Evolutionary conservation across 2,888 invertebrate species (phyloP).

Genomic region (Odiellus spinosus): DNA sequence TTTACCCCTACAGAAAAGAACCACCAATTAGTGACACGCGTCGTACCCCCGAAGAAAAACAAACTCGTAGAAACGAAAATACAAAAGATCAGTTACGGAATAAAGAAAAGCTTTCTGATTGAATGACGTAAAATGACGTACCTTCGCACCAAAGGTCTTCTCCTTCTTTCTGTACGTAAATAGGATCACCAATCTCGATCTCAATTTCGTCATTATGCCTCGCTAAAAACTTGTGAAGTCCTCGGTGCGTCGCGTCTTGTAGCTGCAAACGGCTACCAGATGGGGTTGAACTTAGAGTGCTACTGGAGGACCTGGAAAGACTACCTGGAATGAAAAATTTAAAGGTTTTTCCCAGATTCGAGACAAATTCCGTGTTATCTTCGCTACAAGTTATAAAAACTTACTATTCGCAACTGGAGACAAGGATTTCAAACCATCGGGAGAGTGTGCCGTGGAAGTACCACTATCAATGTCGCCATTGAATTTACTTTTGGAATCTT

Average conservation of each 20-base stretch:
- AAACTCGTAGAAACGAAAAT: too few species aligned
- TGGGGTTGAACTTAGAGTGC: slow-evolving; percentile 43
- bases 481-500: slow-evolving; percentile 52
- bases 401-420: slow-evolving; percentile 13
- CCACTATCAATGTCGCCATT: slow-evolving; percentile 65
- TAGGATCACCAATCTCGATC: slow-evolving; percentile 91
- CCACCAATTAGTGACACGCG: too few species aligned
- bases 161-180: slow-evolving; percentile 88
- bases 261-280: slow-evolving; percentile 43
- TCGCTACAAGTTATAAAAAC: neutral
- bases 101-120: too few species aligned
- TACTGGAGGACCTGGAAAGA: slow-evolving; percentile 29
- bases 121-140: slow-evolving; percentile 28
- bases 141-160: slow-evolving; percentile 98
- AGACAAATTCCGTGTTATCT: too few species aligned
- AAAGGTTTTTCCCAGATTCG: slow-evolving; percentile 1
- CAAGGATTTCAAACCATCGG: slow-evolving; percentile 40
- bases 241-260: slow-evolving; percentile 85
- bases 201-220: slow-evolving; percentile 90
- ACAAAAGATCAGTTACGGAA: too few species aligned
- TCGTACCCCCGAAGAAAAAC: too few species aligned
- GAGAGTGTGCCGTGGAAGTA: slow-evolving; percentile 79
- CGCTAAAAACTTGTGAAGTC: slow-evolving; percentile 87
- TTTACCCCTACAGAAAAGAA: slow-evolving; percentile 54
- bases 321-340: neutral